Conservation (phyloP, 2,797 vertebrate species). For the Acanthis flammea region DNA sequence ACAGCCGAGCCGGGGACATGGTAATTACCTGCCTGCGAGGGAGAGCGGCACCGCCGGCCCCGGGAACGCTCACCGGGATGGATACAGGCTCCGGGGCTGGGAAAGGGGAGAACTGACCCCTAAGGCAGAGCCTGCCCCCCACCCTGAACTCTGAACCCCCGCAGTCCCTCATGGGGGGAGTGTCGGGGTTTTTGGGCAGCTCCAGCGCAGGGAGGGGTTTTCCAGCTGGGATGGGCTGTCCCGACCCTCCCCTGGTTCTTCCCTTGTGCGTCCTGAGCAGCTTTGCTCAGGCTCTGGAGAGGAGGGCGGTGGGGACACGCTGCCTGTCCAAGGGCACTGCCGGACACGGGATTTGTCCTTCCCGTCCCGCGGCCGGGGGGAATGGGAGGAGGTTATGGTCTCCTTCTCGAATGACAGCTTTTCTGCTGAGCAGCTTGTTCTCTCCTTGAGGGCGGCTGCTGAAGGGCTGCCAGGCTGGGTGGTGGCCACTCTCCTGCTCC, state of each 20-base stretch:
- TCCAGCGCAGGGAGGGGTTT: not conserved
- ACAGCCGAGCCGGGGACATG: not conserved
- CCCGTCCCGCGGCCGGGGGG: not conserved
- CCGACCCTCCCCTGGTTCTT: not conserved
- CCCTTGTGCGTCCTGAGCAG: not conserved
- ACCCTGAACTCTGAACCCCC: not conserved
- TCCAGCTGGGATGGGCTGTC: not conserved
- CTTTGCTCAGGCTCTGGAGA: not conserved
- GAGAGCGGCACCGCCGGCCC: rapidly evolving
- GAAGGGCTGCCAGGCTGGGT: not conserved
- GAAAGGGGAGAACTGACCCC: not conserved
- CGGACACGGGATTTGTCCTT: not conserved
- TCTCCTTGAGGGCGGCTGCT: not conserved
- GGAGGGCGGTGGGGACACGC: rapidly evolving
- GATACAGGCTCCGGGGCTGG: not conserved
- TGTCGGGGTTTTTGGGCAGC: rapidly evolving
- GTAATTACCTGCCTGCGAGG: conserved; percentile 29
- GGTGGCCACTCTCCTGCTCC: not conserved
- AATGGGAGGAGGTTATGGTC: not conserved
- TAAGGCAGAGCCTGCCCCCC: not conserved
- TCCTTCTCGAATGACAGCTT: conserved; percentile 4
- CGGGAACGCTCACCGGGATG: not conserved
- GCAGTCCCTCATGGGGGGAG: rapidly evolving
- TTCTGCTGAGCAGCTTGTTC: conserved; percentile 22
- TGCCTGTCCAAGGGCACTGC: not conserved